Conservation (phyloP, 1,140 invertebrate genomes). For the Dendroctonus valens region DNA sequence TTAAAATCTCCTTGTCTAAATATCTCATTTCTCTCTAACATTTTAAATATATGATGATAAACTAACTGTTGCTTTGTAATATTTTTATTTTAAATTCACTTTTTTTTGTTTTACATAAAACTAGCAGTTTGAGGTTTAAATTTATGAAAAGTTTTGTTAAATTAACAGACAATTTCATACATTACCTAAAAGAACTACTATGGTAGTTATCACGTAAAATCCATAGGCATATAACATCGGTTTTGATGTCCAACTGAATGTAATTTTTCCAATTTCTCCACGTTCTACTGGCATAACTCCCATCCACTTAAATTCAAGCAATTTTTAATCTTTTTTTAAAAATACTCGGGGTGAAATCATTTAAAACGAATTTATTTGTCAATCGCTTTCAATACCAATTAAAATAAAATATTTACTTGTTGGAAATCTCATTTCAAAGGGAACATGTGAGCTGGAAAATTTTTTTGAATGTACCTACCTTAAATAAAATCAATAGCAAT, state of each 20-base stretch:
- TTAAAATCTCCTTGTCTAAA: no score
- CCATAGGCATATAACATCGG: conserved; percentile 59
- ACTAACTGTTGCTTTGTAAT: not conserved
- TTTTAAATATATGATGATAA: no score
- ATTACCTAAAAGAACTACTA: conserved; percentile 48
- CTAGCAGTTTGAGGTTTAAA: not conserved
- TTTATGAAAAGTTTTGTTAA: not conserved
- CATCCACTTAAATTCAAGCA: conserved; percentile 45
- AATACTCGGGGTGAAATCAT: no score
- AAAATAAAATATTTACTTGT: no score
- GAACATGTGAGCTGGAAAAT: no score
- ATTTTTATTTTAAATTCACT: not conserved
- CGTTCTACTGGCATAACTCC: conserved; percentile 60
- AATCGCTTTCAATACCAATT: no score
- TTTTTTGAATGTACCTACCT: conserved; percentile 38
- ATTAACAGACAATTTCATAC: not conserved
- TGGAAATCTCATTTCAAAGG: no score
- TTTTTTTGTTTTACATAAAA: not conserved
- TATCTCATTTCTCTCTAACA: no score
- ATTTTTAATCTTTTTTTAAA: no score
- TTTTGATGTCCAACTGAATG: conserved; percentile 58
- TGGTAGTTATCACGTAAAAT: conserved; percentile 57
- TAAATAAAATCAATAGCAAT: conserved; percentile 57
- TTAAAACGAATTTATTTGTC: no score
- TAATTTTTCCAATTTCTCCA: conserved; percentile 54